Evolutionary conservation across 1,140 invertebrate genomes (phyloP).

Genomic region (Plectrocnemia conspersa): DNA sequence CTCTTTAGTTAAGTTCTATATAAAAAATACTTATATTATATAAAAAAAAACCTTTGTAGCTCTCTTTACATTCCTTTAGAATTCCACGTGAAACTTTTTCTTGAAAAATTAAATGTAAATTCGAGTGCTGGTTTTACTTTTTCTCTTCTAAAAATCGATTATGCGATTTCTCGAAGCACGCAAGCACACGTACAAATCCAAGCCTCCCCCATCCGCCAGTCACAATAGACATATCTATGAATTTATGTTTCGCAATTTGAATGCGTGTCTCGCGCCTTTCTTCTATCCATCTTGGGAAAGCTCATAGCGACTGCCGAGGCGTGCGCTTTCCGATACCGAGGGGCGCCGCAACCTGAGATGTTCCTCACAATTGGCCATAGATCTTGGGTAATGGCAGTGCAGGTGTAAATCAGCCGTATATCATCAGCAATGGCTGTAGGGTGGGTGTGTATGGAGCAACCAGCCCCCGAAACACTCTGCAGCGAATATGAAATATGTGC

Average conservation of each 20-base stretch:
- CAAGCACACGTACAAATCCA: too few relatives aligned
- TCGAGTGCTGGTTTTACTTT: too few relatives aligned
- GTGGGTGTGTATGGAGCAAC: conserved; percentile 5
- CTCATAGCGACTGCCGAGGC: neutral
- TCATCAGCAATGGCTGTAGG: conserved; percentile 21
- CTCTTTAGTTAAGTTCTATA: too few relatives aligned
- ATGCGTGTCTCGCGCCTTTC: conserved; percentile 24
- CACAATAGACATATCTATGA: conserved; percentile 25
- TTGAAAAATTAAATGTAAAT: too few relatives aligned
- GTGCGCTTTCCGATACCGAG: conserved; percentile 4
- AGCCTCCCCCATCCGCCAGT: too few relatives aligned
- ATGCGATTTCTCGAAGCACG: too few relatives aligned
- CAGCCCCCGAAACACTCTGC: conserved; percentile 14
- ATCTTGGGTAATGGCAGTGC: conserved; percentile 32
- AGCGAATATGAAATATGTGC: conserved; percentile 34
- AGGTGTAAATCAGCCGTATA: conserved; percentile 33
- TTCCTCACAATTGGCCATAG: conserved; percentile 33
- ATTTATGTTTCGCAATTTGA: conserved; percentile 26
- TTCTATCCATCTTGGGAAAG: conserved; percentile 20
- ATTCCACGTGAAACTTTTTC: too few relatives aligned
- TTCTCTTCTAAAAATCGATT: too few relatives aligned
- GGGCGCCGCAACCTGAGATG: conserved; percentile 22
- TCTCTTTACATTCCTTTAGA: too few relatives aligned
- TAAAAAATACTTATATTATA: too few relatives aligned
- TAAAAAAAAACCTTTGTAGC: too few relatives aligned